Evolutionary conservation across 2,797 vertebrate genomes (phyloP).

Genomic region (Oceanodroma leucorhoa): DNA sequence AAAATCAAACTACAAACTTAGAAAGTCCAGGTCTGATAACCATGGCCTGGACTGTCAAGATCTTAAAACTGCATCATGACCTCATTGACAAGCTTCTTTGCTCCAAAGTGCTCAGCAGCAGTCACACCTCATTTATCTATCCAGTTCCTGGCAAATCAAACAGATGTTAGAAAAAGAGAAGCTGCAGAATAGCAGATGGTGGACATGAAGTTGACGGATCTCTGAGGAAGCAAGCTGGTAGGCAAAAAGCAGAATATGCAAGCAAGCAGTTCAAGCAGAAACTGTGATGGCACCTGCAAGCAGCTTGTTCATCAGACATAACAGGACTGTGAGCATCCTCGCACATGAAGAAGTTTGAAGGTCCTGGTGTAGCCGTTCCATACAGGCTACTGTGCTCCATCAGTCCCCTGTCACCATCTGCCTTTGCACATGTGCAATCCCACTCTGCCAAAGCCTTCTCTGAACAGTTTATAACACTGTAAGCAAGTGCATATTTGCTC

Average conservation of each 20-base stretch:
- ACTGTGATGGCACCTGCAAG: not conserved
- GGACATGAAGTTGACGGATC: not conserved
- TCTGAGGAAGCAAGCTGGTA: not conserved
- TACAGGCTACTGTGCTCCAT: not conserved
- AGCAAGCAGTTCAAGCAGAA: not conserved
- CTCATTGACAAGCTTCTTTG: not conserved
- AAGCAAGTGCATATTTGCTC: not conserved
- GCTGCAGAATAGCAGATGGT: not conserved
- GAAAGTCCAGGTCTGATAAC: not conserved
- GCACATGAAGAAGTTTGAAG: not conserved
- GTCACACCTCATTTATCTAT: slow-evolving; percentile 16
- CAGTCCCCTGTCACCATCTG: not conserved
- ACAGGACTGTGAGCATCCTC: not conserved
- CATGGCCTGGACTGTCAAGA: not conserved
- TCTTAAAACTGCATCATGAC: not conserved
- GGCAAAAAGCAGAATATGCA: not conserved
- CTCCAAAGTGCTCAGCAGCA: not conserved
- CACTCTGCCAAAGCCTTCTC: not conserved
- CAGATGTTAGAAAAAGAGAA: slow-evolving; percentile 26
- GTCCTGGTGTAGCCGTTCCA: not conserved
- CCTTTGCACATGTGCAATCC: not conserved
- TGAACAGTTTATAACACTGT: not conserved
- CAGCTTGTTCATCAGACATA: not conserved
- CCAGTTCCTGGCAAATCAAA: not conserved
- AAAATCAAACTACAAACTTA: not conserved